Base-by-base conservation (phyloP, 2,797 vertebrate species). In the Halcyon leucocephala region DNA sequence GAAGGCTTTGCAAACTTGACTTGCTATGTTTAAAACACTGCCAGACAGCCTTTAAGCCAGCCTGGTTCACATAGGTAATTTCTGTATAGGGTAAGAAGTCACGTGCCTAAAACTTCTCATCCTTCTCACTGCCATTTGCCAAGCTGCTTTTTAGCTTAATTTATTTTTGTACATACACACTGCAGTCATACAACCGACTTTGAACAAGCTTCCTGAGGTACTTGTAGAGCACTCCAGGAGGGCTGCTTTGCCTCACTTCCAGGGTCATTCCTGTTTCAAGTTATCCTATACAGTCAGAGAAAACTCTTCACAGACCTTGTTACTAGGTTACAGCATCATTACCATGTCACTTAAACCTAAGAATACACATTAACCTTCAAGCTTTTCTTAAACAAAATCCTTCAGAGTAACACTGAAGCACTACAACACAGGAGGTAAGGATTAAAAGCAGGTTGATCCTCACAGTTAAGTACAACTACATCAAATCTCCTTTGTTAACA, bases 301-400 rank as follows among this genome's bases (percentile, higher is more conserved):
- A 71, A 67, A 13, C n/a, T 33, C 12, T 10, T 71, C 29, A 31
- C 16, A 55, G 10, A 42, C 2, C 12, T 24, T 29, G 14, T 14
- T 39, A 15, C 26, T 55, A 28, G 54, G 79, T 60, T 37, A 33
- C 14, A 76, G 13, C 2, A 25, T 10, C 7, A 37, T 22, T 52
- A 67, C 60, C 37, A 29, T 7, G 14, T 3, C 42, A 37, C 48
- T 15, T 74, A 12, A 60, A 13, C 8, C 7, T 31, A 44, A 46
- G 14, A 58, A 44, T 18, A 31, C 7, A 13, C 0, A 0, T 12
- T 7, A 0, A 14, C 41, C 19, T 22, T 60, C 52, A 71, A 49
- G 12, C 42, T 42, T 16, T 42, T 17, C 42, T 42, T 18, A 42
- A 42, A 42, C 17, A 42, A 42, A 42, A 65, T 10, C 25, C 46